Conservation (phyloP, 2,113 vertebrate species). For the Sapajus apella region DNA sequence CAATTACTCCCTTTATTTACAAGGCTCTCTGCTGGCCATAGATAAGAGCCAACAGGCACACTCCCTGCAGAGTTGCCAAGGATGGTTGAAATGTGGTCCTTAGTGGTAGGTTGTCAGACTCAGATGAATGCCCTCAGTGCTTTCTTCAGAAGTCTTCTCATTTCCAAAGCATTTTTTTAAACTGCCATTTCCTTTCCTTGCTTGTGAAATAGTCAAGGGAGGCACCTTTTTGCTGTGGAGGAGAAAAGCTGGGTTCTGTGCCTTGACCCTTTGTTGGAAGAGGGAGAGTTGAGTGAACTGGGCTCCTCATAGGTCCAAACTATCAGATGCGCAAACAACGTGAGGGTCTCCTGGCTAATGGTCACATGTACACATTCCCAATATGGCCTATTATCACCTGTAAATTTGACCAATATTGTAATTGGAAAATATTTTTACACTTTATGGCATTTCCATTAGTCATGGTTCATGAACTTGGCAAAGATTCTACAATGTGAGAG, state of each 20-base stretch:
- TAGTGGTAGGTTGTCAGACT: neutral
- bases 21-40: neutral
- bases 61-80: neutral
- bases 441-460: neutral
- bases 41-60: neutral
- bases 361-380: neutral
- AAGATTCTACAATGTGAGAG: neutral
- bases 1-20: neutral
- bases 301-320: neutral
- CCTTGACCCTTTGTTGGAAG: neutral
- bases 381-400: neutral
- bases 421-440: neutral
- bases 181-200: neutral
- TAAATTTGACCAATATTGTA: neutral
- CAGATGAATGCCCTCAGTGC: neutral
- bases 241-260: neutral
- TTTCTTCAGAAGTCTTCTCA: neutral
- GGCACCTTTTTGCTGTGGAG: neutral
- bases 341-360: neutral
- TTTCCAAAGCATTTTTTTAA: neutral
- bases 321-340: neutral
- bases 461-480: neutral
- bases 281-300: neutral
- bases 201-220: neutral
- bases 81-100: neutral